Evolutionary conservation across 2,797 vertebrate species (phyloP).

Genomic region (Brotula barbata): DNA sequence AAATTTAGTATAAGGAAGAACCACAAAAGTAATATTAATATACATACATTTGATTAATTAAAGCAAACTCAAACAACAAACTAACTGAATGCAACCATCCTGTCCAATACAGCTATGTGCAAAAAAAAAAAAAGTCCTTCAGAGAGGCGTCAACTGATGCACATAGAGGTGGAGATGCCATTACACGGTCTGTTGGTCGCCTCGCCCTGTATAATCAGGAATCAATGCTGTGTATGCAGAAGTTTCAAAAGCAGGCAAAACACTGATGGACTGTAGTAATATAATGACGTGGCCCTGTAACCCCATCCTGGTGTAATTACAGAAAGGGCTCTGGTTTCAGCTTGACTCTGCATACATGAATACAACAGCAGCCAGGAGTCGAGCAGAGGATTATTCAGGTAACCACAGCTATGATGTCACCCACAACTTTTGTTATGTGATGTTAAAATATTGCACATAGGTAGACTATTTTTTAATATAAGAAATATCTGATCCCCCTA

Average conservation of each 20-base stretch:
- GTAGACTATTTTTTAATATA: slow-evolving; percentile 14
- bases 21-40: slow-evolving; percentile 61
- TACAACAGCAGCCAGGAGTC: slow-evolving; percentile 42
- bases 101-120: slow-evolving; percentile 38
- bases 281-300: slow-evolving; percentile 46
- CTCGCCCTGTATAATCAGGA: slow-evolving; percentile 36
- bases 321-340: slow-evolving; percentile 63
- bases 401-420: slow-evolving; percentile 21
- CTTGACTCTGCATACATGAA: slow-evolving; percentile 62
- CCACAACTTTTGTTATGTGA: slow-evolving; percentile 23
- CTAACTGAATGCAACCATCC: background rate
- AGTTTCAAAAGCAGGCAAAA: slow-evolving; percentile 41
- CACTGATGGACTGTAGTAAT: slow-evolving; percentile 27
- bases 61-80: slow-evolving; percentile 38
- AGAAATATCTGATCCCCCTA: slow-evolving; percentile 23
- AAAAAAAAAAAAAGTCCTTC: slow-evolving; percentile 49
- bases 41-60: slow-evolving; percentile 58
- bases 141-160: slow-evolving; percentile 31
- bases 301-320: slow-evolving; percentile 58
- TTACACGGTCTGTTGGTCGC: slow-evolving; percentile 27
- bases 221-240: slow-evolving; percentile 49
- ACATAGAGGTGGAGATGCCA: background rate
- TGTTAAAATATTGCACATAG: slow-evolving; percentile 56
- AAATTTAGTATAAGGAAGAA: slow-evolving; percentile 58
- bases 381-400: slow-evolving; percentile 22